Evolutionary conservation across 2,888 invertebrate genomes (phyloP), one percentile per base, ranked within the genome.

Genomic region (Flabesymbios commensalis): DNA sequence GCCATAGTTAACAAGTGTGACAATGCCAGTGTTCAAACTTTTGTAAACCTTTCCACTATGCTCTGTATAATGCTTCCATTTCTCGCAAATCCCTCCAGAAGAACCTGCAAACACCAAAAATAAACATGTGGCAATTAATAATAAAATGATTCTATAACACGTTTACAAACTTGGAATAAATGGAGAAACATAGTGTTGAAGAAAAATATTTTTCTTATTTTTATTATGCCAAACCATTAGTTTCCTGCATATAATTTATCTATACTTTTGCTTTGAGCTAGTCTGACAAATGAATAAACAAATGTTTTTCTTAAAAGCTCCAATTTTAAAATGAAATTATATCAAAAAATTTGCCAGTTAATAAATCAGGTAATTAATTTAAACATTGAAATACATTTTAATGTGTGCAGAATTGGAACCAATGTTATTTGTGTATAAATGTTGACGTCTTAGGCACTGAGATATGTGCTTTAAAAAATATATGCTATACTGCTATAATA

Each of bases 1-100:
- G 81, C 97, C 96, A 85, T 98, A 99, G 86, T 99, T 99, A 67
- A 99, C 94, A 82, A 97, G 94, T 1, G 99, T 99, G 70, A 99
- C 97, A 78, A 99, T 97, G 62, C 99, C 99, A 0, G 98, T 99
- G 85, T 99, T 99, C 32, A 99, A 87, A 14, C 94, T 94, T 66
- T 95, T 88, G 33, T 54, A 36, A 19, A 63, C 43, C 4, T 31
- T 33, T 3, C 32, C 17, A 19, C 43, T 42, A 33, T 52, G 36
- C 41, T 63, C 62, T 17, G n/a, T 41, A 52, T 63, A 65, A 28
- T 59, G 47, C 43, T 59, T 65, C 45, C 52, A 57, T 43, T 32
- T 55, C 41, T 65, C 65, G 59, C 65, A 65, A 10, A 65, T 53
- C 14, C 65, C 65, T 14, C 65, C 65, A 10, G 59, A 26, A 10